These are phyloP conservation scores for Gambusia holbrooki DNA, from an alignment of 2,113 vertebrate genomes.

Conservation along the genomic window DNA sequence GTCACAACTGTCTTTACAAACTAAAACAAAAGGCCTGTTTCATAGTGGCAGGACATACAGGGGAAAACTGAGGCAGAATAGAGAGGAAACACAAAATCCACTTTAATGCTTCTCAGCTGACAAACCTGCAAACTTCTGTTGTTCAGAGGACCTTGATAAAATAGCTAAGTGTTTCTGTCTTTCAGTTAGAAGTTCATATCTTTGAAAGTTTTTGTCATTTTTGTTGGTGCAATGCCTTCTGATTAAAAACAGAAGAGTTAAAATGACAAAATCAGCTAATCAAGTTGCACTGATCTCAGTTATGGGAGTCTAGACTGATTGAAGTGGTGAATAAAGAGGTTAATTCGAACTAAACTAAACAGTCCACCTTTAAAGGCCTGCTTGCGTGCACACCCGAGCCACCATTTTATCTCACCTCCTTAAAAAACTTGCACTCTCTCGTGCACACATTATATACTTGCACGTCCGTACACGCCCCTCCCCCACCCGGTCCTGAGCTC, in stretches of 20 bases:
- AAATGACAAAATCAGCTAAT: background rate
- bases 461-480: constrained; percentile 51
- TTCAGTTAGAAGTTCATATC: background rate
- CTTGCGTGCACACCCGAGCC: constrained; percentile 13
- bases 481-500: constrained; percentile 53
- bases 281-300: background rate
- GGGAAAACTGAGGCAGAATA: background rate
- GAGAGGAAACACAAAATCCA: background rate
- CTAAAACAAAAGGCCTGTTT: background rate
- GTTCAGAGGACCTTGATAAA: background rate
- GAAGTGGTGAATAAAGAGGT: background rate
- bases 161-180: background rate
- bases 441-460: constrained; percentile 57
- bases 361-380: constrained; percentile 22
- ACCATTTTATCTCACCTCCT: constrained; percentile 68
- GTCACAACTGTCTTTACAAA: background rate
- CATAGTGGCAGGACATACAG: background rate
- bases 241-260: background rate
- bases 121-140: background rate
- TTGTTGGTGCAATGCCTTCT: background rate
- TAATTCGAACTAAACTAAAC: constrained; percentile 3
- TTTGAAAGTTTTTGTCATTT: background rate
- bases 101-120: background rate
- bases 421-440: constrained; percentile 50
- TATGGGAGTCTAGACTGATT: background rate